Base-by-base conservation (phyloP, 2,113 vertebrate species). In the Ceratotherium simum region DNA sequence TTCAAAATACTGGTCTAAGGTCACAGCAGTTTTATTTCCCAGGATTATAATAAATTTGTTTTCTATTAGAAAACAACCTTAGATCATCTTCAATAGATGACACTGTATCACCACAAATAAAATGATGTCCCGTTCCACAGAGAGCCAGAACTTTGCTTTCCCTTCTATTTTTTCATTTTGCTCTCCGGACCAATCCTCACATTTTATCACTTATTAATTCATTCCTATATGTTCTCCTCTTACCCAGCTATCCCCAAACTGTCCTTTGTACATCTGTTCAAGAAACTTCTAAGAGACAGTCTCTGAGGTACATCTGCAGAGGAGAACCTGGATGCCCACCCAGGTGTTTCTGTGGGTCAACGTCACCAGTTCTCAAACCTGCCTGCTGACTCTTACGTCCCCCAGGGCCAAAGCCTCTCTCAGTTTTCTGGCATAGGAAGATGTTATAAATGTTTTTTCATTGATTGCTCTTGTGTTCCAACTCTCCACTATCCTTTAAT, bases 121-220 rank as follows among this genome's bases (percentile, higher is more conserved):
- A 54, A 60, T 3, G 36, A 56, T 20, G 18, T 1, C 54, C 56
- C 1, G 0, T 16, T 16, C n/a, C 42, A 27, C 14, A 39, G n/a
- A 16, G 42, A 46, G 23, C 60, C n/a, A 5, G 5, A 29, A 21
- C n/a, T 39, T 33, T 5, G 36, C 42, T 29, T 29, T 51, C 48
- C 65, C 25, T 3, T 29, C 17, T 84, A 7, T 17, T 48, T 90
- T 75, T 62, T 29, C 51, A 62, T 46, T 85, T 70, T 31, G 62
- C 8, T 46, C 8, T 33, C 21, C 54, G n/a, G 31, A 56, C 60
- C 31, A 54, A 9, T 6, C 51, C 31, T 67, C 42, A 54, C 58
- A 23, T 36, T 90, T 51, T 54, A 67, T 67, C 46, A 39, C 5
- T 58, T n/a, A 42, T n/a, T 14, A 56, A 58, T 31, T 90, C 8